Conservation (phyloP, 2,797 vertebrate genomes). For the Sitta carolinensis region DNA sequence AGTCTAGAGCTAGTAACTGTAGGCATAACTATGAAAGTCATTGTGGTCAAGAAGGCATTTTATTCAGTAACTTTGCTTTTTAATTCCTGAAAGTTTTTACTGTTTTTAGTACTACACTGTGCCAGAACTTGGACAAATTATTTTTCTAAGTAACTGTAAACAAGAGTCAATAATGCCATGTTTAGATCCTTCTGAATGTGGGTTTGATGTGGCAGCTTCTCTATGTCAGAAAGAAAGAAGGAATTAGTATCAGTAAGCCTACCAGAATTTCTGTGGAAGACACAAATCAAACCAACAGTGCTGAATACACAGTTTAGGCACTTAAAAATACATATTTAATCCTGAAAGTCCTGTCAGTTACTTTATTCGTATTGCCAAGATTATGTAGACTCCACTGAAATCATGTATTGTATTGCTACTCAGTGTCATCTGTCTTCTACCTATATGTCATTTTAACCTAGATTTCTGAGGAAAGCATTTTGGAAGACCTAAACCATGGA, state of each 20-base stretch:
- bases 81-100: not conserved
- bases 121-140: not conserved
- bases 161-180: constrained; percentile 52
- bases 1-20: not conserved
- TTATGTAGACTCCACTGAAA: constrained; percentile 27
- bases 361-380: constrained; percentile 35
- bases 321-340: constrained; percentile 30
- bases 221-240: constrained; percentile 63
- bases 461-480: constrained; percentile 34
- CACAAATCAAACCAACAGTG: constrained; percentile 24
- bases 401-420: constrained; percentile 12
- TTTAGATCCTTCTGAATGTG: constrained; percentile 62
- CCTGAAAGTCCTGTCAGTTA: constrained; percentile 44
- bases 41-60: not conserved
- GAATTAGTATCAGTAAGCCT: constrained; percentile 69
- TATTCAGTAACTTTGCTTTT: not conserved
- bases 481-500: not conserved
- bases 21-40: not conserved
- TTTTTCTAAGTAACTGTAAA: constrained; percentile 46
- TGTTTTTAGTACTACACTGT: constrained; percentile 31
- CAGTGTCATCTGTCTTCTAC: constrained; percentile 12
- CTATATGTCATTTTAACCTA: constrained; percentile 31
- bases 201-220: constrained; percentile 65
- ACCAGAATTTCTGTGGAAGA: constrained; percentile 56
- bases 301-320: constrained; percentile 52